A percentile compares a stretch with the other conserved stretches of the same genome.
These are phyloP conservation scores for Halcyon badia DNA, from an alignment of 2,797 vertebrate species.

Conservation along the genomic window DNA sequence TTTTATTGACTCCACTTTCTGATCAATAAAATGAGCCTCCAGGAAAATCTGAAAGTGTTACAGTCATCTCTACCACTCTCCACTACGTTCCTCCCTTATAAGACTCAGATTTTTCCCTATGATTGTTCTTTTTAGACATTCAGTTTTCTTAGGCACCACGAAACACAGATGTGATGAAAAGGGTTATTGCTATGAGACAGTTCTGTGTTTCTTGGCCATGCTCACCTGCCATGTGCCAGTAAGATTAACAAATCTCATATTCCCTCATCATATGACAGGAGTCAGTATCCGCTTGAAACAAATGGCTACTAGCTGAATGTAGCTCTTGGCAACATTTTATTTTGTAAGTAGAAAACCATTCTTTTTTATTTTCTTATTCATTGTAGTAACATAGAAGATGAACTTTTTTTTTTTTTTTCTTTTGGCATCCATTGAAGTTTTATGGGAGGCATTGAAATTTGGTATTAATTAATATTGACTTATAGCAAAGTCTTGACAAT, in stretches of 20 bases:
- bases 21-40: constrained; percentile 26
- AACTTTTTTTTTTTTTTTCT: neutral
- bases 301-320: constrained; percentile 36
- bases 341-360: constrained; percentile 59
- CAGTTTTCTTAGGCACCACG: neutral
- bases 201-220: constrained; percentile 43
- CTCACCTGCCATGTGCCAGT: constrained; percentile 30
- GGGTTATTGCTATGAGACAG: neutral
- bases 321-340: constrained; percentile 42
- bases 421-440: constrained; percentile 16
- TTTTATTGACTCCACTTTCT: neutral
- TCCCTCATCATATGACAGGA: neutral
- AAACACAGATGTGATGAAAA: neutral
- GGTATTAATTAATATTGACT: constrained; percentile 73
- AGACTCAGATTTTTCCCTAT: neutral
- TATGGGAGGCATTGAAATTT: constrained; percentile 44
- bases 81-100: neutral
- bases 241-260: constrained; percentile 37
- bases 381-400: neutral
- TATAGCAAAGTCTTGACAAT: constrained; percentile 57
- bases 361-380: constrained; percentile 19
- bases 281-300: neutral
- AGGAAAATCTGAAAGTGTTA: constrained; percentile 27
- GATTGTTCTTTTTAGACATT: neutral
- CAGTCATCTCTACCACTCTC: neutral